These are phyloP conservation scores for Empis stercorea DNA, from an alignment of 2,888 invertebrate genomes.

Conservation along the genomic window DNA sequence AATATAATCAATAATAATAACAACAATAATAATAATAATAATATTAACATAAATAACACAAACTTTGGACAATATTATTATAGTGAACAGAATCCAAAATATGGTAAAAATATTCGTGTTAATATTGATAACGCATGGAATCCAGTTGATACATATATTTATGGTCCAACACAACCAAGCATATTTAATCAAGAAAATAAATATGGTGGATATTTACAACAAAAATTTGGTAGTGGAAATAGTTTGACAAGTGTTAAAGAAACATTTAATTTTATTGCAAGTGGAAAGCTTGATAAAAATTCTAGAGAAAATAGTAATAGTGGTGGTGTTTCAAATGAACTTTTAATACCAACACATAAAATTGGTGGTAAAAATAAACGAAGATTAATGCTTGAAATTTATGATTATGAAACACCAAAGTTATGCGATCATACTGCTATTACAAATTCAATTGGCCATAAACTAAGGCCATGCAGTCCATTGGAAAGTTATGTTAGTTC, in stretches of 20 bases:
- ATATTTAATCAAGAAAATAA: slow-evolving; percentile 37
- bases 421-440: slow-evolving; percentile 70
- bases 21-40: slow-evolving; percentile 11
- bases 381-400: slow-evolving; percentile 52
- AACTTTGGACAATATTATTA: slow-evolving; percentile 34
- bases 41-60: slow-evolving; percentile 23
- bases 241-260: slow-evolving; percentile 30
- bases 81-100: slow-evolving; percentile 34
- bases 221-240: slow-evolving; percentile 18
- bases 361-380: slow-evolving; percentile 31
- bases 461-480: slow-evolving; percentile 58
- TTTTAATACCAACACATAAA: not conserved
- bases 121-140: slow-evolving; percentile 38
- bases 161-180: slow-evolving; percentile 36
- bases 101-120: slow-evolving; percentile 32
- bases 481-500: slow-evolving; percentile 67
- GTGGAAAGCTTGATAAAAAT: slow-evolving; percentile 17
- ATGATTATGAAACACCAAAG: slow-evolving; percentile 61
- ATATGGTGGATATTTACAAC: slow-evolving; percentile 33
- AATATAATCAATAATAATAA: slow-evolving; percentile 9
- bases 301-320: slow-evolving; percentile 15
- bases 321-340: slow-evolving; percentile 2
- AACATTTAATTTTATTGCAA: slow-evolving; percentile 31
- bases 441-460: slow-evolving; percentile 29
- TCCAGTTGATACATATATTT: slow-evolving; percentile 36